A percentile compares a stretch with the other conserved stretches of the same genome.
Evolutionary conservation across 2,113 vertebrate species (phyloP).

Genomic region (Octodon degus): DNA sequence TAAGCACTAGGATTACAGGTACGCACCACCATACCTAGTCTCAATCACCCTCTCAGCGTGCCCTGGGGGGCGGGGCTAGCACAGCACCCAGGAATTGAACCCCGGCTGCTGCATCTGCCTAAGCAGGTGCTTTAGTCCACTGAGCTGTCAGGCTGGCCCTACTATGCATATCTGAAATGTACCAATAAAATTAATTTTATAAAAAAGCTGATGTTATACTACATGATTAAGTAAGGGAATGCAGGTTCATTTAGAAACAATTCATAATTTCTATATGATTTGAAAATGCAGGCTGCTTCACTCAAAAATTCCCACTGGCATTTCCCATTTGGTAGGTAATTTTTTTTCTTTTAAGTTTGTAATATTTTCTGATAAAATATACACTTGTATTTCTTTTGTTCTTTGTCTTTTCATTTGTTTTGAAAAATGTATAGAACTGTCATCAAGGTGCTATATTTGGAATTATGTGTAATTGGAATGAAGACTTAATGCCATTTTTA

Average conservation of each 20-base stretch:
- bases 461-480: neutral
- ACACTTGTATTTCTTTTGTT: neutral
- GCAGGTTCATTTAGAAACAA: neutral
- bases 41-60: too few species aligned
- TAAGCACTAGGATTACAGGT: too few species aligned
- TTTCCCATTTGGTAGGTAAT: neutral
- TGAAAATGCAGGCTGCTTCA: neutral
- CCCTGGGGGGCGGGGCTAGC: too few species aligned
- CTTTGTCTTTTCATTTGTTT: neutral
- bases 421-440: neutral
- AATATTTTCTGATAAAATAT: neutral
- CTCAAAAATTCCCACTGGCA: neutral
- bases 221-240: rapidly evolving
- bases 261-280: neutral
- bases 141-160: too few species aligned
- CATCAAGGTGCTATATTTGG: neutral
- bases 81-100: too few species aligned
- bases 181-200: neutral
- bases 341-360: neutral
- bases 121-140: too few species aligned
- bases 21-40: too few species aligned
- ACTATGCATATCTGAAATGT: neutral
- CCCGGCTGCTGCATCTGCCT: too few species aligned
- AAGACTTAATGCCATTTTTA: neutral
- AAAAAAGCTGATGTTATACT: neutral